Evolutionary conservation across 1,140 invertebrate genomes (phyloP), one percentile per base, ranked within the genome.

Genomic region (Anagrus nilaparvatae): DNA sequence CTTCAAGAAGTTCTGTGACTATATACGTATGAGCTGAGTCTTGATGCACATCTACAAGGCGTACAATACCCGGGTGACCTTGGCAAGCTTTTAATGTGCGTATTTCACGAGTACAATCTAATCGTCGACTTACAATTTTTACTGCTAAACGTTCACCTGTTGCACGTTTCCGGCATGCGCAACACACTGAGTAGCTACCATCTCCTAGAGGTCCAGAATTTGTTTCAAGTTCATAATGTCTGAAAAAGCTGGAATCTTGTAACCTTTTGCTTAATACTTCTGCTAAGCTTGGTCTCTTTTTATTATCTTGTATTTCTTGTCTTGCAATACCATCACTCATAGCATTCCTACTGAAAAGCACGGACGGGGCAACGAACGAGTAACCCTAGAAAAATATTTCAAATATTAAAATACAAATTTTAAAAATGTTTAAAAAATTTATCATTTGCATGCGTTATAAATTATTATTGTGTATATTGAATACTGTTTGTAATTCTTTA

Each of bases 341-440:
- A 9, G 82, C 75, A 58, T 93, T 92, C 53, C 88, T 83, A 32
- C 81, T 81, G 61, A 93, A 90, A 32, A 92, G 64, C 39, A 94
- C 79, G 46, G 90, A 93, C 2, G 94, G 94, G 1, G 94, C 85
- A 19, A 97, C 85, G 67, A 91, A 98, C 0, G 92, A 96, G 60
- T 97, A 98, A 23, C 90, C 87, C 81, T 81, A 60, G 20, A 60
- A 60, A 50, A 53, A 31, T 23, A 43, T 40, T 32, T 16, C n/a
- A 34, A 25, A 5, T 3, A 35, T 21, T 21, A 18, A n/a, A n/a
- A n/a, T n/a, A n/a, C n/a, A n/a, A n/a, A n/a, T n/a, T n/a, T n/a
- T n/a, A n/a, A n/a, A n/a, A n/a, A n/a, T n/a, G n/a, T n/a, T n/a
- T n/a, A n/a, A n/a, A n/a, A n/a, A n/a, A n/a, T n/a, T n/a, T n/a